Base-by-base conservation (phyloP, 23 tunicate genomes). In the Clavelina lepadiformis region DNA sequence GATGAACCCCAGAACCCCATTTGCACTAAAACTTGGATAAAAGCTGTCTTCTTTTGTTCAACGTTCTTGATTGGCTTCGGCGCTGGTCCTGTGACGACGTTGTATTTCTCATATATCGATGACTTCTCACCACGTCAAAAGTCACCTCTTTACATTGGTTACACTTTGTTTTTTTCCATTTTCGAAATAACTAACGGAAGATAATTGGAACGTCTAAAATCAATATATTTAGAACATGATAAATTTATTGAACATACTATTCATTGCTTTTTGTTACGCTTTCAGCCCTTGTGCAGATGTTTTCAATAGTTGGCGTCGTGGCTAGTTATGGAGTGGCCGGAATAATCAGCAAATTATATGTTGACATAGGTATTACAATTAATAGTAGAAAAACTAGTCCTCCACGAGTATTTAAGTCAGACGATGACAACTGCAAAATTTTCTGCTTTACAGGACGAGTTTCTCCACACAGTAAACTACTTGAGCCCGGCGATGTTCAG, bases 41-140 rank as follows among this genome's bases (percentile, higher is more conserved):
- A 68, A 68, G 38, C 45, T 6, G n/a, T 68, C 7, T 68, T 68
- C 44, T 13, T 68, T 7, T 49, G 51, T 32, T 28, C 73, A 3
- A 68, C 73, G 5, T 57, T 71, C 46, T 22, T 71, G 29, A 56
- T 71, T n/a, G 77, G 77, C 27, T 56, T 71, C 33, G 77, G 77
- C 18, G 65, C 77, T 25, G 77, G 65, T 27, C 77, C 77, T 35
- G 65, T 71, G 18, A 35, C 41, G 35, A 56, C 77, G 13, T 31
- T 71, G 54, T 66, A 71, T 29, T 71, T 71, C 35, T 71, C 77
- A 5, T 71, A 71, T 46, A 36, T 71, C 23, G 77, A 71, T 35
- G 77, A 71, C 41, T 38, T 56, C 22, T 35, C 65, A 13, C 35
- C 65, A 11, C 53, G 35, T 23, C 19, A 52, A 22, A 71, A 58